Base-by-base conservation (phyloP, 2,113 vertebrate species). In the Chrysemys picta region DNA sequence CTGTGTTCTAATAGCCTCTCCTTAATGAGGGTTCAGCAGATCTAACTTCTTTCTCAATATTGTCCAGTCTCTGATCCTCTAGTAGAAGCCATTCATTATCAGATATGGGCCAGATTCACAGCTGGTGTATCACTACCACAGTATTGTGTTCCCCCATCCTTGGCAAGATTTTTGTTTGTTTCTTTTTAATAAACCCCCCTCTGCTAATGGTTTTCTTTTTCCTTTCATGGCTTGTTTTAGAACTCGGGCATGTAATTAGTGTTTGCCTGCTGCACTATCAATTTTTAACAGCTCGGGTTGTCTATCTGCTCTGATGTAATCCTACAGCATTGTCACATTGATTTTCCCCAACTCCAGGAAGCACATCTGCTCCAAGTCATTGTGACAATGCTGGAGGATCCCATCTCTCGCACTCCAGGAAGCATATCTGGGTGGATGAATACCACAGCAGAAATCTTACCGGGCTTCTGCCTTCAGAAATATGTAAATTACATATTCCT, bases 31-130 rank as follows among this genome's bases (percentile, higher is more conserved):
- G 54, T 59, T 69, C 93, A 62, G 8, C 50, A 72, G 76, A 42
- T 27, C 7, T 38, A 79, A 88, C 75, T 82, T 52, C 21, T 21
- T 38, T 17, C 19, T 5, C 38, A 25, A 10, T 45, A 21, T 42
- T 75, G 72, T 38, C 38, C 72, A 75, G 9, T 75, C 72, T 75
- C n/a, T 72, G n/a, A 19, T 22, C 35, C 21, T 78, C 57, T 84
- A 5, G 3, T 65, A 87, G 79, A 83, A 93, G 93, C 35, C 62
- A 29, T 92, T 65, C 80, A 88, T 75, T 47, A 92, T 5, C 65
- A 53, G 22, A 57, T 31, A n/a, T 75, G 0, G 1, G 24, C 10
- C 22, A 85, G 90, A 89, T 42, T 65, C 57, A 12, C 10, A 8
- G 72, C 42, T 76, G 42, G 42, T 25, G 21, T 76, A 45, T 91